Conservation (phyloP, 2,113 vertebrate genomes). For the Leucoraja erinaceus region DNA sequence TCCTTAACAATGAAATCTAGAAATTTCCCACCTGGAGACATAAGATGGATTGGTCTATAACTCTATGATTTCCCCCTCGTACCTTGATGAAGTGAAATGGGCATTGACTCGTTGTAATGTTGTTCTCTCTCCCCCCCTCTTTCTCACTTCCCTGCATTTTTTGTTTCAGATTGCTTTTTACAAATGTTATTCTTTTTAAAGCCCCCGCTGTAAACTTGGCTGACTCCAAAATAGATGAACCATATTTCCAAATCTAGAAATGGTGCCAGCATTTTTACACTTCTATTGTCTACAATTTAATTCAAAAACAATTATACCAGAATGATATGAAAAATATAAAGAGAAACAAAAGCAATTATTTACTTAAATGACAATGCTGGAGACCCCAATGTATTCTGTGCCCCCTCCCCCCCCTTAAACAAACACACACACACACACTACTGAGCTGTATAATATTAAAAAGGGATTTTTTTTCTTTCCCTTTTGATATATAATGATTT, state of each 20-base stretch:
- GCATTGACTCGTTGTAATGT: too few relatives aligned
- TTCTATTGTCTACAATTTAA: background rate
- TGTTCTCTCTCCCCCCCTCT: too few relatives aligned
- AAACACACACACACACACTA: too few relatives aligned
- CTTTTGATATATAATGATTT: background rate
- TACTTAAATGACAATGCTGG: background rate
- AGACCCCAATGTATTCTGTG: background rate
- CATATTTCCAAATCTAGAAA: background rate
- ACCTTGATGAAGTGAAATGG: too few relatives aligned
- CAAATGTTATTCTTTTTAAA: background rate
- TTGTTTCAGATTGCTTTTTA: background rate
- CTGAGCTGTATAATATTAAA: background rate
- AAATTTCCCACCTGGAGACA: too few relatives aligned
- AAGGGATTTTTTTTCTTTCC: background rate
- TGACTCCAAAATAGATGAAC: background rate
- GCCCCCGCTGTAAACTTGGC: background rate
- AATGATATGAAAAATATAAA: background rate
- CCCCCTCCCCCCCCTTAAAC: too few relatives aligned
- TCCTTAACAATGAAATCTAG: too few relatives aligned
- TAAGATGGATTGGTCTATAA: too few relatives aligned
- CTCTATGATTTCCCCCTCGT: too few relatives aligned
- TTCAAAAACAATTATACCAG: background rate
- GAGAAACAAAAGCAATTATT: too few relatives aligned
- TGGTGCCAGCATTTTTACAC: background rate
- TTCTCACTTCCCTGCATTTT: too few relatives aligned